A percentile compares a stretch with the other conserved stretches of the same genome.
These are phyloP conservation scores for Aurelia sp. DNA, from an alignment of 30 jellyfish, hydroid and myxozoan species.

Conservation along the genomic window DNA sequence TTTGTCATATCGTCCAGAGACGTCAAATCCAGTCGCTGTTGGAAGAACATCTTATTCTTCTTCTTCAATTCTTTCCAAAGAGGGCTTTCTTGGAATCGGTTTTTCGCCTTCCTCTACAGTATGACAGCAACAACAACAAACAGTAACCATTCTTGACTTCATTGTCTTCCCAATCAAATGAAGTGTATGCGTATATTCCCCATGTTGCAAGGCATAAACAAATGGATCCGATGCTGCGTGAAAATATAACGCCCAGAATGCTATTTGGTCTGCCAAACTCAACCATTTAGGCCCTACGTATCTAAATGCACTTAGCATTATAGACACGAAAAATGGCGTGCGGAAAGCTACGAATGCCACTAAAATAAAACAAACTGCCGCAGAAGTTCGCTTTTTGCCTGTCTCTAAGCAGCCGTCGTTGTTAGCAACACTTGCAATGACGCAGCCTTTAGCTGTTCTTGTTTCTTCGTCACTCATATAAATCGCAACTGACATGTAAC, in stretches of 20 bases:
- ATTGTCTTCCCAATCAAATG: slow-evolving; percentile 22
- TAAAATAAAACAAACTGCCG: slow-evolving; percentile 11
- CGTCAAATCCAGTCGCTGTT: not conserved
- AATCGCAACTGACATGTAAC: slow-evolving; percentile 26
- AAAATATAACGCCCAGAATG: slow-evolving; percentile 80
- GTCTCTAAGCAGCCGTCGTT: slow-evolving; percentile 62
- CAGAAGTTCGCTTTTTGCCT: slow-evolving; percentile 24
- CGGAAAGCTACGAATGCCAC: slow-evolving; percentile 46
- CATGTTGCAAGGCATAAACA: slow-evolving; percentile 74
- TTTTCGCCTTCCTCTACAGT: slow-evolving; percentile 40
- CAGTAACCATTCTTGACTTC: slow-evolving; percentile 23
- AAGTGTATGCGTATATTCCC: slow-evolving; percentile 55
- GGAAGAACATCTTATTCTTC: not conserved
- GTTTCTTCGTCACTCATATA: slow-evolving; percentile 46
- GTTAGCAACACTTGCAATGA: slow-evolving; percentile 63
- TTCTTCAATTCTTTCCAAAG: slow-evolving; percentile 42
- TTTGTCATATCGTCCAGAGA: no score
- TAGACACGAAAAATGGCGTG: slow-evolving; percentile 54
- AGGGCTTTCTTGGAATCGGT: not conserved
- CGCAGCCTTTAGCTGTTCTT: slow-evolving; percentile 53
- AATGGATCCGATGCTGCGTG: slow-evolving; percentile 89
- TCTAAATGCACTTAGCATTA: slow-evolving; percentile 24
- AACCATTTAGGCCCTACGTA: slow-evolving; percentile 45
- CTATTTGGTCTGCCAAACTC: slow-evolving; percentile 49
- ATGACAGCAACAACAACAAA: slow-evolving; percentile 56